Base-by-base conservation (phyloP, 2,888 invertebrate species). In the Cephus spinipes region DNA sequence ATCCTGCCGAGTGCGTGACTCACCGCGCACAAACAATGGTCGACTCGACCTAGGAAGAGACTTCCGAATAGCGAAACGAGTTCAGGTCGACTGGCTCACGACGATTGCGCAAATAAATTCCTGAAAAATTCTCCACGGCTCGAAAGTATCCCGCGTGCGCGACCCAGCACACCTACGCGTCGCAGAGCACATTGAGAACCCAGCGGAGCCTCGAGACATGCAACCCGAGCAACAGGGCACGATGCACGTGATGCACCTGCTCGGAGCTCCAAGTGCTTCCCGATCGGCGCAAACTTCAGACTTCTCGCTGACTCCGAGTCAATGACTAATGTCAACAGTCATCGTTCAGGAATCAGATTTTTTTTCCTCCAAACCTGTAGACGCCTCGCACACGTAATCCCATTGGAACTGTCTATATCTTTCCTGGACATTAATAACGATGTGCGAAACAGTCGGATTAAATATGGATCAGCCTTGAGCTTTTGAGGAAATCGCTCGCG, bases 171-270 rank as follows among this genome's bases (percentile, higher is more conserved):
- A 2, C 9, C 55, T 9, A 55, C 23, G 23, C 55, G 6, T 23
- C 23, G 23, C 23, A 3, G 23, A 35, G 2, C 55, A 55, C 55
- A 55, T 23, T 9, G 55, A 55, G 55, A 55, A 1, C 55, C 15
- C 0, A 71, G 30, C 74, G 40, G 36, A 79, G 80, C 80, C 80
- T 79, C 36, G 69, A 35, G 75, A 76, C 79, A 82, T 81, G 84
- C 87, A 84, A 86, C 85, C 84, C 77, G 85, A 74, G 77, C 75
- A 79, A 81, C 86, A 77, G 75, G 35, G 79, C 78, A 79, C 78
- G 77, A 79, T 79, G 77, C 82, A 76, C 82, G 82, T 75, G 78
- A 82, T 85, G 82, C 85, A 87, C 85, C 85, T 85, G 85, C 79
- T 79, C 74, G 81, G 81, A 81, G 80, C 80, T 78, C 76, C 9